These are phyloP conservation scores for Tinamus guttatus DNA, from an alignment of 2,113 vertebrate species.

Conservation along the genomic window DNA sequence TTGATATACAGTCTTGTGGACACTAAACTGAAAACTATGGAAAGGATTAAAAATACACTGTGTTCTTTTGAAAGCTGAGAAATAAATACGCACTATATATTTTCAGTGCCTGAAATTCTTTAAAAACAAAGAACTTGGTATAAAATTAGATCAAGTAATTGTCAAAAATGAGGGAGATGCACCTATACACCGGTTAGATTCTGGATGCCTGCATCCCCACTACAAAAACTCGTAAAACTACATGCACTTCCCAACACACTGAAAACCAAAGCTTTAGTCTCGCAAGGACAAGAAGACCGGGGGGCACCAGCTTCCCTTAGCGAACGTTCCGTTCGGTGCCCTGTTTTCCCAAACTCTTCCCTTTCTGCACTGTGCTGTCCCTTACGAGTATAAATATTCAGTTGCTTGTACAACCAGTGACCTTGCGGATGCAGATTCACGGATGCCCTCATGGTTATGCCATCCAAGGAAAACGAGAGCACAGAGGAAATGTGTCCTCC, in stretches of 20 bases:
- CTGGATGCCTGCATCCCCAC: conserved; percentile 81
- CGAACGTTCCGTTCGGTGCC: background rate
- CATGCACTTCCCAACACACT: conserved; percentile 34
- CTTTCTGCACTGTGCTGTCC: background rate
- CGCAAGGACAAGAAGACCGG: conserved; percentile 45
- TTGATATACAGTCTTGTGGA: conserved; percentile 30
- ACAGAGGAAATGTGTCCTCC: conserved; percentile 41
- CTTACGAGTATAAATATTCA: conserved; percentile 28
- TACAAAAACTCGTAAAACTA: conserved; percentile 73
- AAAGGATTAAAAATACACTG: conserved; percentile 74
- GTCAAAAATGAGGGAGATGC: conserved; percentile 76
- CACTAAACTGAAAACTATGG: conserved; percentile 49
- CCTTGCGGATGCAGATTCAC: conserved; percentile 45
- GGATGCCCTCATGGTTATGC: conserved; percentile 16
- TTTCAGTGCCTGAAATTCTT: conserved; percentile 74
- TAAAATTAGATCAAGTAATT: conserved; percentile 78
- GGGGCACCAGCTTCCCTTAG: conserved; percentile 23
- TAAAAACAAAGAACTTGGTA: conserved; percentile 79
- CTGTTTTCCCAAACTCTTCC: background rate
- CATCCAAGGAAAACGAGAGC: conserved; percentile 17
- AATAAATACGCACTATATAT: conserved; percentile 61
- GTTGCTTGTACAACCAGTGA: conserved; percentile 42
- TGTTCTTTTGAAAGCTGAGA: conserved; percentile 73
- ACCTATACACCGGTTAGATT: conserved; percentile 59
- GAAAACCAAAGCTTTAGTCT: conserved; percentile 27